Conservation (phyloP, 2,113 vertebrate species). For the Nestor notabilis region DNA sequence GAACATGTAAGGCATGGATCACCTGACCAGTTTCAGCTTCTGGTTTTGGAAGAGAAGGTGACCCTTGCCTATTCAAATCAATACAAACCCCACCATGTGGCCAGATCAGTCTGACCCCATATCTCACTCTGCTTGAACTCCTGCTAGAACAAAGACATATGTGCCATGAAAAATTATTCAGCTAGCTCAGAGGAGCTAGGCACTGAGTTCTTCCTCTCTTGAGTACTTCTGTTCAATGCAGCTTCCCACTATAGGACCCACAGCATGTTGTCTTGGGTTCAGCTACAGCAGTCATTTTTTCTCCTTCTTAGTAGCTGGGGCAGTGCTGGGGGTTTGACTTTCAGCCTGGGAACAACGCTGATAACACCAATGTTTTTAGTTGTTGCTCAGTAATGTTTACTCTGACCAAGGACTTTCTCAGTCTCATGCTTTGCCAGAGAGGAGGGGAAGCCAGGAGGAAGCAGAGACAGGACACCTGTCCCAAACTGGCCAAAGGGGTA, state of each 20-base stretch:
- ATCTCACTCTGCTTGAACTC: not conserved
- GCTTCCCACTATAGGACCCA: not conserved
- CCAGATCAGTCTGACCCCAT: not conserved
- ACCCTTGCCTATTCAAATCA: not conserved
- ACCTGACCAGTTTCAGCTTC: not conserved
- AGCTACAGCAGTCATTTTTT: too few relatives aligned
- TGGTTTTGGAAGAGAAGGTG: not conserved
- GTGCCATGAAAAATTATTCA: not conserved
- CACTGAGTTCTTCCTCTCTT: not conserved
- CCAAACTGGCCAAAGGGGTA: too few relatives aligned
- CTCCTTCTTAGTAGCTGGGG: too few relatives aligned
- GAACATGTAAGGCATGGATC: not conserved
- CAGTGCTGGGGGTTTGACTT: too few relatives aligned
- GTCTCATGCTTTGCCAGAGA: too few relatives aligned
- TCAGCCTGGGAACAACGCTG: too few relatives aligned
- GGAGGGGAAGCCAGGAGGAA: too few relatives aligned
- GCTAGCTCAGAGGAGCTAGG: not conserved
- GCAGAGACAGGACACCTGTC: too few relatives aligned
- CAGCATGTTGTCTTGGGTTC: too few relatives aligned
- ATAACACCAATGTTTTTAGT: too few relatives aligned
- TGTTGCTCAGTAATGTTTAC: too few relatives aligned
- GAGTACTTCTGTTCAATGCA: not conserved
- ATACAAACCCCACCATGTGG: not conserved
- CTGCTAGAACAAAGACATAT: not conserved
- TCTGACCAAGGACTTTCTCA: too few relatives aligned